Evolutionary conservation across 2,888 invertebrate genomes (phyloP).

Genomic region (Deilephila porcellus): DNA sequence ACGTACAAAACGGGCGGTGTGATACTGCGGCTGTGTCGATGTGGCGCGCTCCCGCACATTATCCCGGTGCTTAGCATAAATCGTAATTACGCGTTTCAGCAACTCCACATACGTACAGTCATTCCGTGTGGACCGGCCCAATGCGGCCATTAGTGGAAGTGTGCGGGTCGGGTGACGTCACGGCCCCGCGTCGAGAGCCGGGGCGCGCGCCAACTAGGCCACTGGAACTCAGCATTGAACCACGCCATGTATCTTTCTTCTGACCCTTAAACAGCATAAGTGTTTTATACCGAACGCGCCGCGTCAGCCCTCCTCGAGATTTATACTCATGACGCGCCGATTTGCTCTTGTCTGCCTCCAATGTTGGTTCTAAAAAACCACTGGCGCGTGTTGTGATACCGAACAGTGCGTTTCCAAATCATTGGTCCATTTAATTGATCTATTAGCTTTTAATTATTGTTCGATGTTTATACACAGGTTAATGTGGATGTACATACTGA

Average conservation of each 20-base stretch:
- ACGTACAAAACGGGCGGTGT: not conserved
- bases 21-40: not conserved
- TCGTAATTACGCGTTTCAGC: conserved; percentile 26
- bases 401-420: not conserved
- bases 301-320: conserved; percentile 20
- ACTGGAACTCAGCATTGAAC: conserved; percentile 52
- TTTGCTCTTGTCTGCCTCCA: not conserved
- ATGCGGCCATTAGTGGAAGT: conserved; percentile 61
- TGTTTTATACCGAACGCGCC: conserved; percentile 24
- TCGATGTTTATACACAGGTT: not conserved
- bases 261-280: conserved; percentile 31
- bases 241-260: conserved; percentile 29
- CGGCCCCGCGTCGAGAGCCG: conserved; percentile 58
- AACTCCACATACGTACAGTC: conserved; percentile 10
- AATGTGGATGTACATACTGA: not conserved
- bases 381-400: not conserved
- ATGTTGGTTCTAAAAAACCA: conserved; percentile 3
- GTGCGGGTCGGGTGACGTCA: conserved; percentile 59
- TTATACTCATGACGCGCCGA: not conserved
- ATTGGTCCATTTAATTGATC: conserved; percentile 14
- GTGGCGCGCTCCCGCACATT: conserved; percentile 1
- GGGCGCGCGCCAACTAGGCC: conserved; percentile 69
- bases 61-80: conserved; percentile 25
- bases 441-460: conserved; percentile 10
- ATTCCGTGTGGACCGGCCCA: conserved; percentile 18